These are phyloP conservation scores for western clawed frog (Xenopus tropicalis) DNA, from an alignment of 2,113 vertebrate genomes.

Conservation along the genomic window DNA sequence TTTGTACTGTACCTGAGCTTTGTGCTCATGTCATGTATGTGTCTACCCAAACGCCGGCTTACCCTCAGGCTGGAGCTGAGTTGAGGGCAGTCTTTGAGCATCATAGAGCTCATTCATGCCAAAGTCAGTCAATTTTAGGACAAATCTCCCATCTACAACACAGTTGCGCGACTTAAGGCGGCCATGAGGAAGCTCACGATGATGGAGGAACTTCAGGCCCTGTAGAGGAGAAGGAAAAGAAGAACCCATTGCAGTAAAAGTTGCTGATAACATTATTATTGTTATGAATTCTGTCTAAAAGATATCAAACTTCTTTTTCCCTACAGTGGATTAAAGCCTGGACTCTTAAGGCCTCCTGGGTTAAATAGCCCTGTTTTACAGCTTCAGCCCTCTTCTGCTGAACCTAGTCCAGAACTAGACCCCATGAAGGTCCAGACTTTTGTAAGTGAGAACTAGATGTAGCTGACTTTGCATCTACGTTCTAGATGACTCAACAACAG, in stretches of 20 bases:
- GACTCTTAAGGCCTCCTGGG: too few species aligned
- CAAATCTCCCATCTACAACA: constrained; percentile 89
- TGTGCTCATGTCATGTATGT: background rate
- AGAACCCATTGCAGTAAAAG: background rate
- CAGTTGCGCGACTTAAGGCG: constrained; percentile 91
- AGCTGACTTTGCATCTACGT: too few species aligned
- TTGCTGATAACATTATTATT: too few species aligned
- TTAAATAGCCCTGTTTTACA: too few species aligned
- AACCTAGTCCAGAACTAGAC: too few species aligned
- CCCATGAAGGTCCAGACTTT: too few species aligned
- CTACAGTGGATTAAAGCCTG: too few species aligned
- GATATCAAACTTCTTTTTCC: too few species aligned
- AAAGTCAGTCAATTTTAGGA: constrained; percentile 90
- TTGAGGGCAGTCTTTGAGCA: constrained; percentile 57
- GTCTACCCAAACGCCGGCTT: constrained; percentile 4
- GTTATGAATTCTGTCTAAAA: too few species aligned
- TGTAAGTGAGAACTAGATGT: too few species aligned
- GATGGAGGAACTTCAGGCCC: constrained; percentile 88
- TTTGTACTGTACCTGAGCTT: background rate
- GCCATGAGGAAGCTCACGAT: constrained; percentile 76
- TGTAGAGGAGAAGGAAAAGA: constrained; percentile 42
- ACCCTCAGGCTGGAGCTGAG: constrained; percentile 66
- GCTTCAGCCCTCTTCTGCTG: too few species aligned
- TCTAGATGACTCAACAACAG: too few species aligned
- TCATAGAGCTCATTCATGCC: constrained; percentile 75